Conservation (phyloP, 2,113 vertebrate species). For the Tringa solitaria region DNA sequence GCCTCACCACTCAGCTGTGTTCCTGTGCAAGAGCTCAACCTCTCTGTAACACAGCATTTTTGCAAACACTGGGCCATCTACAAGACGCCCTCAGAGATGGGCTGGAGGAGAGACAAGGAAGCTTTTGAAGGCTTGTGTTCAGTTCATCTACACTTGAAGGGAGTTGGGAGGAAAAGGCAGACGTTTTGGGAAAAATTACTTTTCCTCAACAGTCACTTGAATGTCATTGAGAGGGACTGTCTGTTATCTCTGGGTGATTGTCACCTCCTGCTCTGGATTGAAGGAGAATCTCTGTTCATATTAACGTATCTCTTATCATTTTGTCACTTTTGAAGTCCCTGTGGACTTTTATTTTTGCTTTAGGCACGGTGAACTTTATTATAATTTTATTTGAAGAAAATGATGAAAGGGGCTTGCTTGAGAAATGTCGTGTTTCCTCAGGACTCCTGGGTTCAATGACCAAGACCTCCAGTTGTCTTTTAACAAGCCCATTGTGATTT, state of each 20-base stretch:
- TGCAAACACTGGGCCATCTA: background rate
- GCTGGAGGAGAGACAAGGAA: background rate
- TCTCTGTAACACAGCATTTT: background rate
- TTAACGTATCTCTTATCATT: background rate
- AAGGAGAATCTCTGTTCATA: background rate
- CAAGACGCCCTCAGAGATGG: background rate
- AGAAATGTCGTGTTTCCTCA: background rate
- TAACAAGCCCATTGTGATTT: background rate
- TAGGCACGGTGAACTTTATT: background rate
- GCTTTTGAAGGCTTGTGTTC: background rate
- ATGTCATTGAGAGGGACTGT: background rate
- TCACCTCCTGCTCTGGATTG: background rate
- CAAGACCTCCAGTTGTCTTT: background rate
- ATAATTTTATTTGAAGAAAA: conserved; percentile 14
- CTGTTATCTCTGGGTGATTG: conserved; percentile 19
- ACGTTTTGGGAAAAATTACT: background rate
- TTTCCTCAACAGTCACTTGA: background rate
- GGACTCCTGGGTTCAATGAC: background rate
- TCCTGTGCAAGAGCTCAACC: background rate
- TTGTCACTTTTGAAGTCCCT: conserved; percentile 26
- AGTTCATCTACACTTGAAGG: background rate
- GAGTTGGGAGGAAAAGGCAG: background rate
- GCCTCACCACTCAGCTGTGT: background rate
- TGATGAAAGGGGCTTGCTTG: background rate
- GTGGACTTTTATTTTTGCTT: background rate